Evolutionary conservation across 2,113 vertebrate genomes (phyloP).

Genomic region (Thunnus thynnus): DNA sequence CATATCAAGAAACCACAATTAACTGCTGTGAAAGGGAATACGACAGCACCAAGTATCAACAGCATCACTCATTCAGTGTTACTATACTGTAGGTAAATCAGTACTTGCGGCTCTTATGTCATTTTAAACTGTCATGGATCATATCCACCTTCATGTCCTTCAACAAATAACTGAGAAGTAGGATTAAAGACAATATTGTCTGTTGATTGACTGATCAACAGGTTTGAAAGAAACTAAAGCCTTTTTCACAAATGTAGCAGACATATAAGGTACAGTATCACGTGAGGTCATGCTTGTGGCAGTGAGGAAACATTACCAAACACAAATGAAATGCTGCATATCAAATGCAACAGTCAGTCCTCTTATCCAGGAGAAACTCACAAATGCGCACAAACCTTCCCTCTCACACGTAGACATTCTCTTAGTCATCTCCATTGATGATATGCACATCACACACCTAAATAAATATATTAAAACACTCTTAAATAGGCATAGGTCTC

Average conservation of each 20-base stretch:
- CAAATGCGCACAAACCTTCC: constrained; percentile 31
- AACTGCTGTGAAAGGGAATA: constrained; percentile 32
- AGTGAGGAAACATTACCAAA: constrained; percentile 71
- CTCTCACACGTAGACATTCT: constrained; percentile 58
- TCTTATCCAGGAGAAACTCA: constrained; percentile 20
- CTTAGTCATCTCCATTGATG: constrained; percentile 54
- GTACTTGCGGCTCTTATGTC: constrained; percentile 26
- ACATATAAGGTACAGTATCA: constrained; percentile 37
- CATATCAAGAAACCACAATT: constrained; percentile 46
- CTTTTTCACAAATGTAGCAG: constrained; percentile 37
- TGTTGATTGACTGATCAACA: constrained; percentile 29
- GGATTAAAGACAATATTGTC: constrained; percentile 8
- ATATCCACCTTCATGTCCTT: constrained; percentile 4
- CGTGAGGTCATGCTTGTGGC: constrained; percentile 64
- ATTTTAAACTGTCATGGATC: background rate
- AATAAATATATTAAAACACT: constrained; percentile 74
- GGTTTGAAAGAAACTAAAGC: constrained; percentile 12
- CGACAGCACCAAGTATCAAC: constrained; percentile 68
- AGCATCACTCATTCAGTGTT: constrained; percentile 57
- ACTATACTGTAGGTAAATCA: constrained; percentile 33
- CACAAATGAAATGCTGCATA: constrained; percentile 45
- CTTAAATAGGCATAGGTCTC: constrained; percentile 63
- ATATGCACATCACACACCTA: constrained; percentile 60
- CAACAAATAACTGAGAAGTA: background rate
- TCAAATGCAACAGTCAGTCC: constrained; percentile 45